Evolutionary conservation across 2,113 vertebrate species (phyloP), one percentile per base, ranked within the genome.

Genomic region (Psilopogon haemacephalus): DNA sequence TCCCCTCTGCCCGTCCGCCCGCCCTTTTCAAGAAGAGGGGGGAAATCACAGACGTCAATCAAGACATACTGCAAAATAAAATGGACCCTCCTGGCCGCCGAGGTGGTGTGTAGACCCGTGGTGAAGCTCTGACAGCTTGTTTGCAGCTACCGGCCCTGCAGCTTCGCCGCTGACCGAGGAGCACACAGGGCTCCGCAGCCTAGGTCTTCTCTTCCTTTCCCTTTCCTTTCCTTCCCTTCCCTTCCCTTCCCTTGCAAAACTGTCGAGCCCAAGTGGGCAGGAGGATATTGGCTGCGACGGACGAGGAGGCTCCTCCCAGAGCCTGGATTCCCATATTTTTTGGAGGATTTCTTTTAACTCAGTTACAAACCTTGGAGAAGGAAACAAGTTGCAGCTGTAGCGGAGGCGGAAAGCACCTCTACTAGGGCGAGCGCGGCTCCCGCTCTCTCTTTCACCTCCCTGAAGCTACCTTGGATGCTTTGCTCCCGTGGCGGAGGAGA

Each of bases 291-390:
- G 97, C 97, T 95, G 95, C 71, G 40, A 96, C 85, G 86, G 94
- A 72, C 94, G 93, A 94, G 28, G 95, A 97, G 95, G 97, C 98
- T 97, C 98, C 98, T 98, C 98, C 98, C 98, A 91, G 97, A 97
- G 94, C 38, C 95, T 76, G 96, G 94, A 97, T 96, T 96, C 94
- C 87, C 94, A 97, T 97, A 96, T 97, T 98, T 97, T 97, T 96
- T 92, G 96, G 97, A 98, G 96, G 94, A 97, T 98, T 97, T 97
- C 96, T 97, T 95, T 95, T 91, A 97, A 98, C 96, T 97, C 97
- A 85, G 67, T 97, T 95, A 83, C 91, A 84, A 88, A 90, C 95
- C 97, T 89, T 74, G 71, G 95, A 1, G 95, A 81, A 84, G 91
- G 93, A 85, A 97, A 86, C 87, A 93, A 97, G 97, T 97, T 96